These are phyloP conservation scores for Zaprionus davidi DNA, from an alignment of 1,140 invertebrate genomes.

Conservation along the genomic window DNA sequence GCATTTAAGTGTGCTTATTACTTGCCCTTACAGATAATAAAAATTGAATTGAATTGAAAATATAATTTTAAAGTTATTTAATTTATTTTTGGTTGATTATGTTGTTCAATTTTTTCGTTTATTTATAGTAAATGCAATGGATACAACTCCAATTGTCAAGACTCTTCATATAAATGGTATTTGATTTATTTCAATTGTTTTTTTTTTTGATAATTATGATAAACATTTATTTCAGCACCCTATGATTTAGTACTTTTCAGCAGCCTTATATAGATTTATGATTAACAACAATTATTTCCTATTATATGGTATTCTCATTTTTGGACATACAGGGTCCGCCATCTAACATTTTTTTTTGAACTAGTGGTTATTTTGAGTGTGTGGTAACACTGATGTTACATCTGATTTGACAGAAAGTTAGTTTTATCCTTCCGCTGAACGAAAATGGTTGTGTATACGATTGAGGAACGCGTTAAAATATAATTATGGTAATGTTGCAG, in stretches of 20 bases:
- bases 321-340: too few species aligned
- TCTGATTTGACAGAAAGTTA: too few species aligned
- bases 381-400: too few species aligned
- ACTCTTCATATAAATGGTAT: slow-evolving; percentile 90
- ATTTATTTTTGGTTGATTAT: background rate
- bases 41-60: background rate
- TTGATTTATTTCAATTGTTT: slow-evolving; percentile 55
- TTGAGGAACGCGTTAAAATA: too few species aligned
- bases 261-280: background rate
- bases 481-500: too few species aligned
- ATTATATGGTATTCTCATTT: too few species aligned
- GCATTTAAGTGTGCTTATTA: too few species aligned
- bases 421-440: too few species aligned
- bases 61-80: background rate
- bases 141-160: slow-evolving; percentile 92
- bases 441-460: too few species aligned
- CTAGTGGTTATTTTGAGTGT: too few species aligned
- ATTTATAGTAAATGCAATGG: slow-evolving; percentile 92
- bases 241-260: background rate
- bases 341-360: too few species aligned
- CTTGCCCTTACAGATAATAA: too few species aligned
- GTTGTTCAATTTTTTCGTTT: slow-evolving; percentile 69
- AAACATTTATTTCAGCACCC: background rate
- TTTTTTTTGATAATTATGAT: slow-evolving; percentile 7
- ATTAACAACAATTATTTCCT: background rate